Conservation (phyloP, 2,113 vertebrate genomes). For the Mormyrus lacerda region DNA sequence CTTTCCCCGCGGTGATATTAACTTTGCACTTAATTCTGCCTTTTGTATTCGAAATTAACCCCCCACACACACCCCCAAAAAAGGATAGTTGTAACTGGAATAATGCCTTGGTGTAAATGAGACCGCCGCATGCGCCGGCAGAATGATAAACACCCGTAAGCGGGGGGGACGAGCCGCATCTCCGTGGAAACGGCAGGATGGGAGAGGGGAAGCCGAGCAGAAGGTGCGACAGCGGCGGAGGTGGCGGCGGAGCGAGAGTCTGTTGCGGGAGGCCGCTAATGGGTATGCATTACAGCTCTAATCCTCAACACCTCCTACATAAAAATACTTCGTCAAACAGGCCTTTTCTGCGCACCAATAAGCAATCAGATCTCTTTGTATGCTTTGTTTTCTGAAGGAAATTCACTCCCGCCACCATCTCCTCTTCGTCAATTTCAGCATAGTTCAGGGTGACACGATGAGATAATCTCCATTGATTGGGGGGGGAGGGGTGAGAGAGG, state of each 20-base stretch:
- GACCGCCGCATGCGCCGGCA: not conserved
- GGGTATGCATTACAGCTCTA: not conserved
- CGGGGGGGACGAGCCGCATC: not conserved
- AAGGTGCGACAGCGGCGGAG: not conserved
- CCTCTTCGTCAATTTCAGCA: conserved; percentile 22
- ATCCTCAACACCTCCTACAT: not conserved
- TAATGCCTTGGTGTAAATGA: not conserved
- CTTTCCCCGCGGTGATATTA: conserved; percentile 54
- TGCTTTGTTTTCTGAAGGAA: conserved; percentile 21
- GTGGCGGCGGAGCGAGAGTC: too few species aligned
- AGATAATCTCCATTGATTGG: conserved; percentile 45
- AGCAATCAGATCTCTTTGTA: conserved; percentile 20
- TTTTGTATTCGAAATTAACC: conserved; percentile 53
- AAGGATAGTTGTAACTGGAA: not conserved
- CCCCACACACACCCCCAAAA: not conserved
- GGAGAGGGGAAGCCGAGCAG: not conserved
- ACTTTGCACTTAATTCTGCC: conserved; percentile 59
- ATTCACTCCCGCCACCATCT: not conserved
- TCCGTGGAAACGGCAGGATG: not conserved
- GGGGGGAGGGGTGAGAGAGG: not conserved
- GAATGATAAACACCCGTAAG: not conserved
- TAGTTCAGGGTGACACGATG: conserved; percentile 25
- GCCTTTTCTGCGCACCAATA: not conserved
- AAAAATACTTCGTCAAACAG: not conserved
- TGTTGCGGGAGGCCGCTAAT: not conserved